Evolutionary conservation across 2,113 vertebrate genomes (phyloP).

Genomic region (Pluvialis apricaria): DNA sequence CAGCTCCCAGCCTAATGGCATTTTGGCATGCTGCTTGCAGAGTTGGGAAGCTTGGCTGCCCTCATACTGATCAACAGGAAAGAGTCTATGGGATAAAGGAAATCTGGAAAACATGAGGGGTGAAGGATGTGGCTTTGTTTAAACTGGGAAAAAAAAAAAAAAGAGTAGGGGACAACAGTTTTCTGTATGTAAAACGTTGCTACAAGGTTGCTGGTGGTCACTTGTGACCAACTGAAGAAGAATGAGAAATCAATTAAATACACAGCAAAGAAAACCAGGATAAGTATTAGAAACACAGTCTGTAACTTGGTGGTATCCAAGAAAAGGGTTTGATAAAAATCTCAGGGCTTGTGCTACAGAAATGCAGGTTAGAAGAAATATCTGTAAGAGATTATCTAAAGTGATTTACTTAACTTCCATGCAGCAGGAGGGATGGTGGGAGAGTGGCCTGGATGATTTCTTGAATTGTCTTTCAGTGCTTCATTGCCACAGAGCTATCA

Average conservation of each 20-base stretch:
- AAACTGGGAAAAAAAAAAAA: neutral
- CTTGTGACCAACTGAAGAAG: neutral
- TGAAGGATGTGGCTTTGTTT: constrained; percentile 1
- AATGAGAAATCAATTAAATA: neutral
- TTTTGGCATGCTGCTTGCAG: neutral
- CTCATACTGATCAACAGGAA: neutral
- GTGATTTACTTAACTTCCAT: neutral
- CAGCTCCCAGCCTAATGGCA: neutral
- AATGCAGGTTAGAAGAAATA: neutral
- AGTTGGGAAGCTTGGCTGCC: neutral
- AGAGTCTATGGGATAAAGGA: neutral
- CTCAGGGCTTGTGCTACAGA: neutral
- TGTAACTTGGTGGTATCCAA: neutral
- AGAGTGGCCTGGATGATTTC: neutral
- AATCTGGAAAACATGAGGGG: constrained; percentile 17
- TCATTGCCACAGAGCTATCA: neutral
- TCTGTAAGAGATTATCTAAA: neutral
- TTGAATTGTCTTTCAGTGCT: neutral
- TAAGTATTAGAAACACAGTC: neutral
- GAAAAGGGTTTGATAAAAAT: neutral
- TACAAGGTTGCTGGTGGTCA: neutral
- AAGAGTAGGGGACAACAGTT: neutral
- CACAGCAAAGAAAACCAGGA: neutral
- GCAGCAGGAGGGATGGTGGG: neutral
- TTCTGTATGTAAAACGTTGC: neutral